Evolutionary conservation across 2,113 vertebrate species (phyloP).

Genomic region (Cariama cristata): DNA sequence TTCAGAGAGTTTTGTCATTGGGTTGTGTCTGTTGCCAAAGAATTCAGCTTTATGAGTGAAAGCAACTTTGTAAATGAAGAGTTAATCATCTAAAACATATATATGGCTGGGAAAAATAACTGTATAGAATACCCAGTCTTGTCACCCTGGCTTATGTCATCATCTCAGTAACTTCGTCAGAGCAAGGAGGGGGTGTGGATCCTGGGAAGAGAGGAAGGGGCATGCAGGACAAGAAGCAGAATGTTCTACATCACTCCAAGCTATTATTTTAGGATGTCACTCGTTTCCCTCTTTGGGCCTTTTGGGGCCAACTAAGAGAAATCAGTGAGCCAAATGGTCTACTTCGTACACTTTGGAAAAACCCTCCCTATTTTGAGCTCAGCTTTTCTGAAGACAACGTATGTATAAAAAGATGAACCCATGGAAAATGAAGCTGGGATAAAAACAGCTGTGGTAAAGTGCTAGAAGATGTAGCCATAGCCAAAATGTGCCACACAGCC

Average conservation of each 20-base stretch:
- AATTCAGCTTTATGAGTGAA: not conserved
- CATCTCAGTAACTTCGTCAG: not conserved
- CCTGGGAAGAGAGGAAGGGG: not conserved
- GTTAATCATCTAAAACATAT: not conserved
- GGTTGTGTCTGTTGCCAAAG: not conserved
- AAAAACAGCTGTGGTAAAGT: not conserved
- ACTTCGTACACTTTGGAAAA: not conserved
- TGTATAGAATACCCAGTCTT: not conserved
- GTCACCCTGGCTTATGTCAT: not conserved
- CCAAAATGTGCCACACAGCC: not conserved
- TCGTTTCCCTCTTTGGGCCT: not conserved
- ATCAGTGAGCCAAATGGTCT: not conserved
- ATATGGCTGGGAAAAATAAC: not conserved
- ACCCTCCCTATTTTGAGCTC: not conserved
- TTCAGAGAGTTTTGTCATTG: not conserved
- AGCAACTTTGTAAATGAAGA: not conserved
- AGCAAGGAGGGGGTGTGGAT: not conserved
- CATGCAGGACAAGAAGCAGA: slow-evolving; percentile 13
- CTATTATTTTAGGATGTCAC: not conserved
- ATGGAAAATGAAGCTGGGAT: not conserved
- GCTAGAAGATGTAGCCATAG: not conserved
- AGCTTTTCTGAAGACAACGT: not conserved
- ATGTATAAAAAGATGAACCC: not conserved
- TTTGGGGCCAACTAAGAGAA: not conserved
- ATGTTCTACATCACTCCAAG: not conserved